These are phyloP conservation scores for Mus spicilegus DNA, from an alignment of 2,113 vertebrate genomes.

Conservation along the genomic window DNA sequence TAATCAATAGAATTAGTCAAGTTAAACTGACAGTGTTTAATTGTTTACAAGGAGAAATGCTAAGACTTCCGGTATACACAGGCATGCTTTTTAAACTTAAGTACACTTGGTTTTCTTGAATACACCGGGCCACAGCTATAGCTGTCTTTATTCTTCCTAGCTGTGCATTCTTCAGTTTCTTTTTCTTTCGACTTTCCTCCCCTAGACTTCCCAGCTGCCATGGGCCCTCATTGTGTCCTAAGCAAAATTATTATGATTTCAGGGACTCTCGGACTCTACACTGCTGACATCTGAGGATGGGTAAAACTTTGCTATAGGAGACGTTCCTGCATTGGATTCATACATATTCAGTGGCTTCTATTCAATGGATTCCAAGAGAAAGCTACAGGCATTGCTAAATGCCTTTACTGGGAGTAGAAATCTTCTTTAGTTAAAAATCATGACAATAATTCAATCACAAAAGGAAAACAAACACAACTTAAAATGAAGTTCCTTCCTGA, in stretches of 20 bases:
- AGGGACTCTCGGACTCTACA: not conserved
- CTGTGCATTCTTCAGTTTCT: not conserved
- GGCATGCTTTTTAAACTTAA: not conserved
- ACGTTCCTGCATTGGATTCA: fast-evolving
- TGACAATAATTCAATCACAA: not conserved
- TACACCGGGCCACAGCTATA: fast-evolving
- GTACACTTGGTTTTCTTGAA: not conserved
- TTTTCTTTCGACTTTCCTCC: not conserved
- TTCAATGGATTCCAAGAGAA: not conserved
- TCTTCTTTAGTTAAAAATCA: not conserved
- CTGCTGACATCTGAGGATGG: not conserved
- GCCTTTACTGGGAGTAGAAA: not conserved
- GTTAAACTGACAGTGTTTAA: not conserved
- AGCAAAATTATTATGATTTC: not conserved
- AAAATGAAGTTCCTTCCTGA: not conserved
- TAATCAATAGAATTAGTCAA: not conserved
- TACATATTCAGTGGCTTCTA: not conserved
- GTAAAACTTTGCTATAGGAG: not conserved
- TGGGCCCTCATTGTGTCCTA: not conserved
- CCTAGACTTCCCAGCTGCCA: not conserved
- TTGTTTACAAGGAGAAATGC: not conserved
- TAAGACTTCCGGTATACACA: not conserved
- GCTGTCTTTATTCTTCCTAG: not conserved
- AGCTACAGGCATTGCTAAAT: not conserved
- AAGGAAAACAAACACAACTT: not conserved